Base-by-base conservation (phyloP, 2,113 vertebrate species). In the Bombycilla garrulus region DNA sequence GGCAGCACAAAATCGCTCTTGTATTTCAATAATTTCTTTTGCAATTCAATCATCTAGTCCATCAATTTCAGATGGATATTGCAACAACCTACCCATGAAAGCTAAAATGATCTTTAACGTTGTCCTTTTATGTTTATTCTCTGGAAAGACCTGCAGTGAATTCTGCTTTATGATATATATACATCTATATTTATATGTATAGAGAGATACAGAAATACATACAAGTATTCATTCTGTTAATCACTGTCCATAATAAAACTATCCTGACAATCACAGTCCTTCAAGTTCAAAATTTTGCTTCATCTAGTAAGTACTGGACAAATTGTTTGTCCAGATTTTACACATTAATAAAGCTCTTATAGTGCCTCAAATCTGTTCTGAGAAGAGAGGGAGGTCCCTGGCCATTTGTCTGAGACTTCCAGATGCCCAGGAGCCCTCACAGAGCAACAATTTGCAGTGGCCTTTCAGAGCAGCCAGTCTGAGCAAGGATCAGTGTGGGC, bases 21-120 rank as follows among this genome's bases (percentile, higher is more conserved):
- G 28, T 81, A 80, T 96, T 97, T 97, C 76, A 91, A 81, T n/a
- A 56, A 5, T 72, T 89, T 81, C 73, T 89, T 90, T 86, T 95
- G 40, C 92, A 95, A 97, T 97, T 97, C 82, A 95, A 90, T 97
- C 88, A 96, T 91, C 86, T 95, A 95, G 80, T 77, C 93, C 81
- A 97, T 95, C 88, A 92, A 31, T 93, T 97, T 94, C 93, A 92
- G 58, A 81, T n/a, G 90, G 94, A 88, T 92, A 96, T 96, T 96
- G 33, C 45, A 97, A 89, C 88, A 93, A 81, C 26, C 35, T 93
- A 64, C 28, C 42, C 74, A 81, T 81, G 91, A 96, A 94, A 96
- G 70, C n/a, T 88, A 70, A 96, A 97, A 86, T 1, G 0, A 80
- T 79, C 94, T 95, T 88, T 90, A 90, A 74, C 29, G 76, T 92